These are phyloP conservation scores for Leptura quadrifasciata DNA, from an alignment of 2,888 invertebrate genomes.

Conservation along the genomic window DNA sequence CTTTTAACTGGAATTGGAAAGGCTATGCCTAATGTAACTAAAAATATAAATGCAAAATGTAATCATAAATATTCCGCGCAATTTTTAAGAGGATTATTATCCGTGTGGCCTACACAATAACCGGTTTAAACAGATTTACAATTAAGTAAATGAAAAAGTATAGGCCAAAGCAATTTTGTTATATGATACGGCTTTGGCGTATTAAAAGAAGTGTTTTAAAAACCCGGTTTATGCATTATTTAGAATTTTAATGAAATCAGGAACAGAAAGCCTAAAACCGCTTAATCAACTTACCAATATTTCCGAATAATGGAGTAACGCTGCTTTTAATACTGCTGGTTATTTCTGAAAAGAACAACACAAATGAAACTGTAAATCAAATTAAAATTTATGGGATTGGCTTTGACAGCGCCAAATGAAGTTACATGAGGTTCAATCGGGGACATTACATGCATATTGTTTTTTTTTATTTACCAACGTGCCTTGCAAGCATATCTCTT, in stretches of 20 bases:
- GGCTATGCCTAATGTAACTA: no score
- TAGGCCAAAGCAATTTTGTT: no score
- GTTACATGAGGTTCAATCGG: not conserved
- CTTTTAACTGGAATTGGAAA: no score
- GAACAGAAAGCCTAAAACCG: not conserved
- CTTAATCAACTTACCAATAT: conserved; percentile 55
- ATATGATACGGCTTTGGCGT: no score
- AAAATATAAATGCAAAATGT: no score
- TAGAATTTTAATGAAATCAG: not conserved
- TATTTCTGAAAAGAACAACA: conserved; percentile 60
- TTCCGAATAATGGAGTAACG: conserved; percentile 49
- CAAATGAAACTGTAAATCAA: conserved; percentile 19
- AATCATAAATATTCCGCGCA: not conserved
- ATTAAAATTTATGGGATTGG: conserved; percentile 2
- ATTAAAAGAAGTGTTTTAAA: not conserved
- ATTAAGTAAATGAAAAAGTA: not conserved
- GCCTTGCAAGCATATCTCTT: not conserved
- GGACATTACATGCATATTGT: not conserved
- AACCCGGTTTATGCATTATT: not conserved
- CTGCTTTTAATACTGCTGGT: conserved; percentile 59
- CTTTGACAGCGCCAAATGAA: conserved; percentile 1
- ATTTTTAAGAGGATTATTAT: not conserved
- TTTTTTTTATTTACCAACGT: not conserved
- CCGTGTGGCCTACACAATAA: not conserved
- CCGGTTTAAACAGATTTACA: not conserved